phyloP scores from a whole-genome alignment of 2,797 vertebrate species.

The Spheniscus humboldti region DNA sequence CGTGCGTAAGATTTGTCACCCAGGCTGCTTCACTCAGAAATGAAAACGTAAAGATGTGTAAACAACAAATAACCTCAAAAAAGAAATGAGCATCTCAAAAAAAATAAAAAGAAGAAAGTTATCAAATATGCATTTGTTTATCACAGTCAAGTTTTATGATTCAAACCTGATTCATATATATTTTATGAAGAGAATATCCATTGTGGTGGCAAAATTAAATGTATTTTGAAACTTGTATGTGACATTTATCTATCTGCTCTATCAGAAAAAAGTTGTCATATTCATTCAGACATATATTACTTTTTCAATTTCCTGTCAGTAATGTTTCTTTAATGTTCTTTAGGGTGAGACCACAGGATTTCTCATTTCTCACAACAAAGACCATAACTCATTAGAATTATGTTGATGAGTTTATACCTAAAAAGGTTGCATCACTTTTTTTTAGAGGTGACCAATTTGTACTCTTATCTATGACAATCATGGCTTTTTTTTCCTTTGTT shows the following conservation, averaged over 20 bases:
- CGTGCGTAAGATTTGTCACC: neutral
- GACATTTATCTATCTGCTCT: constrained; percentile 76
- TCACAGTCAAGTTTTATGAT: constrained; percentile 47
- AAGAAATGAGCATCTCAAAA: constrained; percentile 5
- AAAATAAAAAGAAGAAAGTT: neutral
- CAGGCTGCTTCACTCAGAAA: constrained; percentile 11
- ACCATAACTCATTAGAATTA: constrained; percentile 86
- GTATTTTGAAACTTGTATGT: constrained; percentile 70
- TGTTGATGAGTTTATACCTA: constrained; percentile 79
- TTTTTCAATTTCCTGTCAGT: constrained; percentile 80
- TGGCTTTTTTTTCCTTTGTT: constrained; percentile 48
- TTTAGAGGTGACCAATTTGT: constrained; percentile 72
- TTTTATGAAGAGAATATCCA: constrained; percentile 72
- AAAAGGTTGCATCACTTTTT: constrained; percentile 74
- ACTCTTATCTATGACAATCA: constrained; percentile 74
- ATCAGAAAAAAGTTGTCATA: constrained; percentile 77
- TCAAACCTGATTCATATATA: constrained; percentile 63
- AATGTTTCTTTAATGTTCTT: constrained; percentile 75
- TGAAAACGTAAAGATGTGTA: constrained; percentile 52
- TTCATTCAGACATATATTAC: constrained; percentile 74
- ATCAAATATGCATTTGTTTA: constrained; percentile 71
- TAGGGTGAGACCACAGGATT: constrained; percentile 62
- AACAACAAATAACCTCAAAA: constrained; percentile 58
- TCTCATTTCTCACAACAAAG: constrained; percentile 78
- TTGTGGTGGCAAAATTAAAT: constrained; percentile 76